A percentile compares a stretch with the other conserved stretches of the same genome.
Evolutionary conservation across 2,113 vertebrate genomes (phyloP).

Genomic region (Zingel zingel): DNA sequence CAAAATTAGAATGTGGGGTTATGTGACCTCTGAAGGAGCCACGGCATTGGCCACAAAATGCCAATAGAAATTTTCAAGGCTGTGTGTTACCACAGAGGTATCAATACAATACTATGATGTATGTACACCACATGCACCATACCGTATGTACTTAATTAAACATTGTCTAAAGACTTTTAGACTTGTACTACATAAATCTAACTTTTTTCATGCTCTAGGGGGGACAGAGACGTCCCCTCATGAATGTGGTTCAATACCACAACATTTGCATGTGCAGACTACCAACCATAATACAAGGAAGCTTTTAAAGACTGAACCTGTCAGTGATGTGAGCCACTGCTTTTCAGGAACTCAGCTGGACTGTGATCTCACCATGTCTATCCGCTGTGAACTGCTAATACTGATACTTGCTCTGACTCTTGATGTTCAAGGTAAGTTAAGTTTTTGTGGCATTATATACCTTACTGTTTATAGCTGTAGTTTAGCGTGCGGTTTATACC

Average conservation of each 20-base stretch:
- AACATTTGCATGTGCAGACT: slow-evolving; percentile 11
- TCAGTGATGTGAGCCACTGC: neutral
- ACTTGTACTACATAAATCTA: neutral
- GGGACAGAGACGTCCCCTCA: neutral
- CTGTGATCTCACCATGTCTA: slow-evolving; percentile 47
- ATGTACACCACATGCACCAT: neutral
- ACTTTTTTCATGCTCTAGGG: neutral
- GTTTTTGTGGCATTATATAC: neutral
- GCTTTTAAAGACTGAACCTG: neutral
- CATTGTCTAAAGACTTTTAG: neutral
- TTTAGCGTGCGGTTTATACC: neutral
- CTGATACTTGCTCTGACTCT: slow-evolving; percentile 42
- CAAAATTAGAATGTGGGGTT: neutral
- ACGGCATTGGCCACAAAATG: neutral
- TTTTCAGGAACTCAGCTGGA: slow-evolving; percentile 12
- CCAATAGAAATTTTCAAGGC: neutral
- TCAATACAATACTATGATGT: neutral
- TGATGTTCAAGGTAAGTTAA: slow-evolving; percentile 61
- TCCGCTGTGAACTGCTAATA: neutral
- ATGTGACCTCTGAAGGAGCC: neutral
- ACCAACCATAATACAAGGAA: neutral
- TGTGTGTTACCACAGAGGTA: neutral
- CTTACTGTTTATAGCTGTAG: neutral
- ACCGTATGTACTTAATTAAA: neutral
- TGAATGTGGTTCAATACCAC: neutral